Conservation (phyloP, 2,797 vertebrate species). For the Sebastes iracundus region DNA sequence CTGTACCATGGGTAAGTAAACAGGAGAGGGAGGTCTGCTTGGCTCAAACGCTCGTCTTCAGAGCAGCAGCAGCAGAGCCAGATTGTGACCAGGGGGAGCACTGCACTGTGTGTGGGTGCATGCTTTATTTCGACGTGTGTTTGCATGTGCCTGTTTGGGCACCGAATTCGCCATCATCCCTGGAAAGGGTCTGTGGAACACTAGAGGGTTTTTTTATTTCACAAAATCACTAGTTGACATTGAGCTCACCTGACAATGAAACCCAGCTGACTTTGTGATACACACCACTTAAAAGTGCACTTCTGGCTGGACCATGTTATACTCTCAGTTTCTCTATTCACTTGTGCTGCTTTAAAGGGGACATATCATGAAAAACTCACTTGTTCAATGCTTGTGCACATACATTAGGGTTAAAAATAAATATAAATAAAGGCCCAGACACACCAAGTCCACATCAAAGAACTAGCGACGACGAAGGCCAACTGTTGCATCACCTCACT, state of each 20-base stretch:
- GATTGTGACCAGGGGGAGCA: conserved; percentile 7
- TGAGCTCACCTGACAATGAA: background rate
- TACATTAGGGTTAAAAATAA: background rate
- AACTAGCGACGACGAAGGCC: too few species aligned
- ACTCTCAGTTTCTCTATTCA: background rate
- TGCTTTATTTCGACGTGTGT: background rate
- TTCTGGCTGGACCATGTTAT: background rate
- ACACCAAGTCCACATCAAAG: too few species aligned
- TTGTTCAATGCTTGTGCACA: background rate
- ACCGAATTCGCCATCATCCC: background rate
- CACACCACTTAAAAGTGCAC: background rate
- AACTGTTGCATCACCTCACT: too few species aligned
- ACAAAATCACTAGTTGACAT: background rate
- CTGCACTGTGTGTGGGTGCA: background rate
- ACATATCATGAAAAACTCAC: background rate
- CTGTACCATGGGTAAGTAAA: conserved; percentile 94
- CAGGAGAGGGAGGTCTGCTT: conserved; percentile 70
- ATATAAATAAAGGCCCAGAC: background rate
- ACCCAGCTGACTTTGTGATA: background rate
- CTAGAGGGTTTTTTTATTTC: background rate
- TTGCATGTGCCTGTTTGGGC: conserved; percentile 36
- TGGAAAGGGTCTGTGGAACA: background rate
- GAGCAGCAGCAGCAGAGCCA: conserved; percentile 34
- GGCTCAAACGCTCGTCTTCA: conserved; percentile 9
- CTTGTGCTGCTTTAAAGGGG: background rate